phyloP scores from a whole-genome alignment of 2,797 vertebrate genomes.

The Spheniscus humboldti region DNA sequence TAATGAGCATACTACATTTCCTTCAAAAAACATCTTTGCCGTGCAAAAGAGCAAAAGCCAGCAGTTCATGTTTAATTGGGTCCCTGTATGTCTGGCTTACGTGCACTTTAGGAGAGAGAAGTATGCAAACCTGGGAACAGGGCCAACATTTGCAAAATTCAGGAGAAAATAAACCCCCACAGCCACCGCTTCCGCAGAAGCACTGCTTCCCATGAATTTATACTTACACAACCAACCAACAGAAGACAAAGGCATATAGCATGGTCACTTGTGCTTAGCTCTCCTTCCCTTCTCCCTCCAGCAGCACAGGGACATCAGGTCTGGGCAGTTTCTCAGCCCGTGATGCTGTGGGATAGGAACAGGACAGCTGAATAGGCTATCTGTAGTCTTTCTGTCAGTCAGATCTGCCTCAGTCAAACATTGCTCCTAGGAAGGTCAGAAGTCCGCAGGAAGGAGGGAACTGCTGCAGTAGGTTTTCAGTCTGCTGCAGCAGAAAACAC shows the following conservation, averaged over 20 bases:
- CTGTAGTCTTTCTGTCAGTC: not conserved
- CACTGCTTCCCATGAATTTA: not conserved
- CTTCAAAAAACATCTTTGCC: not conserved
- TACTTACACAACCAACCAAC: not conserved
- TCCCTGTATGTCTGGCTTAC: not conserved
- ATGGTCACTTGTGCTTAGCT: not conserved
- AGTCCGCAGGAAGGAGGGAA: not conserved
- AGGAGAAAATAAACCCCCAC: not conserved
- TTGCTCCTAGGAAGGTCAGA: not conserved
- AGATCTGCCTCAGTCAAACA: not conserved
- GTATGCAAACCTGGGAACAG: not conserved
- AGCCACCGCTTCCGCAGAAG: not conserved
- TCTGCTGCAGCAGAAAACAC: not conserved
- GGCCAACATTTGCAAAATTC: slow-evolving; percentile 13
- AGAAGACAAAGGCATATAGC: not conserved
- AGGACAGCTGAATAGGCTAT: not conserved
- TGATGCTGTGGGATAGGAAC: not conserved
- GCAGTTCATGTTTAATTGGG: not conserved
- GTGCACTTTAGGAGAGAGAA: not conserved
- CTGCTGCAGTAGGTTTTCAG: not conserved
- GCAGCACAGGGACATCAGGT: not conserved
- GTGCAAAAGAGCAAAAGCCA: not conserved
- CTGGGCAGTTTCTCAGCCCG: not conserved
- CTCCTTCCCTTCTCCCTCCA: not conserved
- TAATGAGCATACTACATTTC: not conserved